Evolutionary conservation across 2,113 vertebrate species (phyloP), one percentile per base, ranked within the genome.

Genomic region (Electrona antarctica): DNA sequence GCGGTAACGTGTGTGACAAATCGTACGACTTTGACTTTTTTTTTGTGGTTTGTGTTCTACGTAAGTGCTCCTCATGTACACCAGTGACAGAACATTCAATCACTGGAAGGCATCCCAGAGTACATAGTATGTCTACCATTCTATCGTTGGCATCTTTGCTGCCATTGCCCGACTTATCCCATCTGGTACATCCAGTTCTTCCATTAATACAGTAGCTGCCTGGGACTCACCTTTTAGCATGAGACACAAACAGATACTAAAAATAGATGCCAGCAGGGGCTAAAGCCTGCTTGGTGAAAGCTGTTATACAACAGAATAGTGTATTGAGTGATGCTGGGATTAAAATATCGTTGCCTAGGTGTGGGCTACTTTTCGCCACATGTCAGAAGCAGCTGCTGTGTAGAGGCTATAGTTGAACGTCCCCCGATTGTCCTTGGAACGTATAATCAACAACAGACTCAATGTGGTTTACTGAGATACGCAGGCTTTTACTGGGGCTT

Each of bases 231-330:
- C 77, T 70, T 21, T 48, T 68, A 64, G 59, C 70, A 65, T 45
- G 50, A 28, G 50, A 28, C 73, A 57, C 46, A 71, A 64, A 71
- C 47, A 73, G 56, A 28, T 64, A 41, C 77, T 73, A 70, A 82
- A 69, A 86, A 86, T 82, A 87, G 77, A 67, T 15, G 67, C 73
- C 65, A 66, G 21, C 21, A 21, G 56, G 49, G 69, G 47, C 48
- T 67, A 56, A 45, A 70, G 67, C 63, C 65, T 84, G 71, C 14
- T 21, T 77, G 78, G 64, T 77, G 79, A 83, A 82, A 67, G 47
- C 28, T 66, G 66, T 77, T 65, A 72, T n/a, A 71, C 55, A 78
- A 76, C 21, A 11, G 14, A 78, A 76, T 29, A 11, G 14, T 9
- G 48, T 15, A 9, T 52, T 54, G 69, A 79, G 57, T 67, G 59